Percentiles rank a stretch among this genome's conserved stretches.
phyloP scores from a whole-genome alignment of 2,888 invertebrate species.

The Choristoneura rosaceana region DNA sequence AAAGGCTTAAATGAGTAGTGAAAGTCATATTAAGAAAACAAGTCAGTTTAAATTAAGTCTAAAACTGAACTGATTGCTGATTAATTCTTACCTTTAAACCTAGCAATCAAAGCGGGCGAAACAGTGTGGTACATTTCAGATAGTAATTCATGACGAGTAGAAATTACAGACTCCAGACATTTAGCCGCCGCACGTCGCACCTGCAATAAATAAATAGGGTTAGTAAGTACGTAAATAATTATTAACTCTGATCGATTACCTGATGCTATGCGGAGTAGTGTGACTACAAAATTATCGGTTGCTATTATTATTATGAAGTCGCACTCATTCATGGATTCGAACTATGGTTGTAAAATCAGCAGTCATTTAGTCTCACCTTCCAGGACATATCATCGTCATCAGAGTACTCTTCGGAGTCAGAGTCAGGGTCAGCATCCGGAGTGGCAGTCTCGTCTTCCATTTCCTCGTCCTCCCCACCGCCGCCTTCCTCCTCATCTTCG shows the following conservation, averaged over 20 bases:
- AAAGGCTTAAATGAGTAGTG: neutral
- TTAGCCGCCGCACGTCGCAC: slow-evolving; percentile 98
- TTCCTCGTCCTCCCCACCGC: slow-evolving; percentile 89
- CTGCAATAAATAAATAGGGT: slow-evolving; percentile 49
- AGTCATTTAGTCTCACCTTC: slow-evolving; percentile 87
- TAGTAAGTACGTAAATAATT: neutral
- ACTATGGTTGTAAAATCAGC: too few species aligned
- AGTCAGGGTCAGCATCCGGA: slow-evolving; percentile 90
- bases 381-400: slow-evolving; percentile 99
- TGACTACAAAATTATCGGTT: too few species aligned
- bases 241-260: too few species aligned
- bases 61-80: neutral
- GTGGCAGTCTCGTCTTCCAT: slow-evolving; percentile 90
- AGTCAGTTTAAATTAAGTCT: neutral
- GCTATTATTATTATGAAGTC: too few species aligned
- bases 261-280: too few species aligned
- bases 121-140: slow-evolving; percentile 95
- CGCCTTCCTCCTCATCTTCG: slow-evolving; percentile 93
- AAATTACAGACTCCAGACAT: slow-evolving; percentile 97
- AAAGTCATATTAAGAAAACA: neutral
- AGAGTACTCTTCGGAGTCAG: slow-evolving; percentile 97
- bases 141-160: slow-evolving; percentile 95
- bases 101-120: slow-evolving; percentile 95
- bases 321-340: too few species aligned
- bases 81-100: slow-evolving; percentile 93